phyloP scores from a whole-genome alignment of 2,113 vertebrate genomes.

The Silurus glanis region DNA sequence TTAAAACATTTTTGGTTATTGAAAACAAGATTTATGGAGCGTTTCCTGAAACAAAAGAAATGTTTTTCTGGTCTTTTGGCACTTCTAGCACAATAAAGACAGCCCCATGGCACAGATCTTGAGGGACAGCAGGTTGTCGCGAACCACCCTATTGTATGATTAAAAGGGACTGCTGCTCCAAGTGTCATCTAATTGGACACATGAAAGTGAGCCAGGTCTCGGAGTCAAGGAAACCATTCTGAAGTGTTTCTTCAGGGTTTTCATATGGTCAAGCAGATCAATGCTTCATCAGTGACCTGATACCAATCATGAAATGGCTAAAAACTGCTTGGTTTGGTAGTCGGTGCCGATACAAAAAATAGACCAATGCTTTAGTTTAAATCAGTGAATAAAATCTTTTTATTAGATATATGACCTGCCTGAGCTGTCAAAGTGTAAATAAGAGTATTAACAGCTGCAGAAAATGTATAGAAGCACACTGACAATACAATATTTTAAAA shows the following conservation, averaged over 20 bases:
- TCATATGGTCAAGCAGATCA: neutral
- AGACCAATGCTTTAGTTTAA: neutral
- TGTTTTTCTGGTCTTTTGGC: neutral
- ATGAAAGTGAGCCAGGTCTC: neutral
- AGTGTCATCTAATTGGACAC: conserved; percentile 33
- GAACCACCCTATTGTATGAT: conserved; percentile 3
- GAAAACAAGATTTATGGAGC: neutral
- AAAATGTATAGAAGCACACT: neutral
- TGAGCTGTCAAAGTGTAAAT: neutral
- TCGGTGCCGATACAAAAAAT: neutral
- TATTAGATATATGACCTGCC: neutral
- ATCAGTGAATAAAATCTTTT: neutral
- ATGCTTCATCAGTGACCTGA: neutral
- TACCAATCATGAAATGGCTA: conserved; percentile 1
- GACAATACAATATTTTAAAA: neutral
- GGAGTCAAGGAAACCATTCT: neutral
- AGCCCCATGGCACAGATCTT: conserved; percentile 3
- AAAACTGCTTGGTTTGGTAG: neutral
- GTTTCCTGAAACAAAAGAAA: neutral
- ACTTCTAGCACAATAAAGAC: neutral
- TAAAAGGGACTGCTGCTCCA: neutral
- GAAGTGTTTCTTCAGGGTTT: conserved; percentile 6
- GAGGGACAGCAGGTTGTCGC: conserved; percentile 5
- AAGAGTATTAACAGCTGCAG: neutral
- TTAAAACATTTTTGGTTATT: neutral